phyloP scores from a whole-genome alignment of 2,797 vertebrate species.

The Cynodonichthys magdalenae region DNA sequence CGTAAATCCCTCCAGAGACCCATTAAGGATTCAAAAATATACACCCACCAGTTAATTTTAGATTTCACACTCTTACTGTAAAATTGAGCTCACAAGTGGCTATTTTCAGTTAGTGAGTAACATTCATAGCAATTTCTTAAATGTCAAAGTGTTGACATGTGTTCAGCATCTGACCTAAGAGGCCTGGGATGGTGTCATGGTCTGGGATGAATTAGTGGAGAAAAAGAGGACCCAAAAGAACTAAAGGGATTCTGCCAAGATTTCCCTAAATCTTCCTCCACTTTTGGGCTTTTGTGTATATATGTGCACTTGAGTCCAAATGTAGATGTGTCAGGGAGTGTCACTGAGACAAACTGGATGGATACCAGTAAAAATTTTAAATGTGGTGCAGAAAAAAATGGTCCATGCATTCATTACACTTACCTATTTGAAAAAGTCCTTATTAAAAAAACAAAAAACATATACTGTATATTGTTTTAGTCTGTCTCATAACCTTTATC shows the following conservation, averaged over 20 bases:
- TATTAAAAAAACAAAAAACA: too few relatives aligned
- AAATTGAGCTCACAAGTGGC: neutral
- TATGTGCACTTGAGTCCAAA: conserved; percentile 1
- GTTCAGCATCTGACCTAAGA: conserved; percentile 42
- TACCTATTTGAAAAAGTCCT: too few relatives aligned
- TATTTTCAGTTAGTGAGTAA: conserved; percentile 3
- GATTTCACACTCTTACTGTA: neutral
- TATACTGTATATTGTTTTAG: too few relatives aligned
- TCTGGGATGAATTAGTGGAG: conserved; percentile 56
- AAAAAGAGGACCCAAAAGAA: conserved; percentile 42
- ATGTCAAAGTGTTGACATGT: conserved; percentile 34
- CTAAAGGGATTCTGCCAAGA: conserved; percentile 44
- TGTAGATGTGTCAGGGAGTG: too few relatives aligned
- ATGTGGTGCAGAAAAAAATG: too few relatives aligned
- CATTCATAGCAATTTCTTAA: conserved; percentile 16
- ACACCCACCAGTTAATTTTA: conserved; percentile 2
- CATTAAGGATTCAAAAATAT: neutral
- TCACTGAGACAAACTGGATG: too few relatives aligned
- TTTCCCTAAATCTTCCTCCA: conserved; percentile 44
- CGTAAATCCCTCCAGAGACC: neutral
- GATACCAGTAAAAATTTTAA: too few relatives aligned
- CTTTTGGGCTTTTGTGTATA: conserved; percentile 27
- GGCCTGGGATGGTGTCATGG: conserved; percentile 43
- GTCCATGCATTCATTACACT: too few relatives aligned
- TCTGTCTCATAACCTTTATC: neutral